Evolutionary conservation across 2,113 vertebrate genomes (phyloP).

Genomic region (Hylia prasina): DNA sequence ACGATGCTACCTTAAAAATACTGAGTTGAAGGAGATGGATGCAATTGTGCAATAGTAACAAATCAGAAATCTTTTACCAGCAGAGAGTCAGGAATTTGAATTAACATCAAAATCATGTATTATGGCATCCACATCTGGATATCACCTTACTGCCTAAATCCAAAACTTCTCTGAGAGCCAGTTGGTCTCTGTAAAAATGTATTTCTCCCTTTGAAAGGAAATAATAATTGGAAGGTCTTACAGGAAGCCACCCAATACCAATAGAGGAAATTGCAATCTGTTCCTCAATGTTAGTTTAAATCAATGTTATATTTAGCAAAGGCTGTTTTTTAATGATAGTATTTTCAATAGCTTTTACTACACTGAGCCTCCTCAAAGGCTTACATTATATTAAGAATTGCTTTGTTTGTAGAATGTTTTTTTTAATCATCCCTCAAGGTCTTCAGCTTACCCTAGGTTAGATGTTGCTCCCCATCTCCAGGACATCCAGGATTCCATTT

Average conservation of each 20-base stretch:
- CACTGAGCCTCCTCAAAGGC: slow-evolving; percentile 39
- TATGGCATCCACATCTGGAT: slow-evolving; percentile 55
- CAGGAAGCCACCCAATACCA: slow-evolving; percentile 53
- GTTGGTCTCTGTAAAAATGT: slow-evolving; percentile 48
- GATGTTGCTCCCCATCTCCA: not conserved
- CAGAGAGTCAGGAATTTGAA: slow-evolving; percentile 40
- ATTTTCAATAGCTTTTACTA: slow-evolving; percentile 45
- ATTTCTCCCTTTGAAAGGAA: slow-evolving; percentile 53
- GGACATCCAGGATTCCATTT: slow-evolving; percentile 42
- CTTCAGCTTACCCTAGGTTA: slow-evolving; percentile 14
- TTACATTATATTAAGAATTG: slow-evolving; percentile 52
- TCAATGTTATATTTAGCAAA: slow-evolving; percentile 58
- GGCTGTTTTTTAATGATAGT: slow-evolving; percentile 15
- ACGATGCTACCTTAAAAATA: not conserved
- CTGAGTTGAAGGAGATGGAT: not conserved
- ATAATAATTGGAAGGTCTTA: slow-evolving; percentile 60
- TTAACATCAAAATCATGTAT: slow-evolving; percentile 25
- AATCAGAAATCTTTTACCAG: not conserved
- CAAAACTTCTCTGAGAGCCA: not conserved
- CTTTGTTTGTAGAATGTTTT: slow-evolving; percentile 55
- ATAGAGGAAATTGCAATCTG: slow-evolving; percentile 53
- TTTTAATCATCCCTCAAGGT: slow-evolving; percentile 16
- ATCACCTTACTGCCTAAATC: slow-evolving; percentile 24
- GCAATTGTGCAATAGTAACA: not conserved
- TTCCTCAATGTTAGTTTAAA: slow-evolving; percentile 56